These are phyloP conservation scores for Megalurothrips usitatus DNA, from an alignment of 2,888 invertebrate species.

Conservation along the genomic window DNA sequence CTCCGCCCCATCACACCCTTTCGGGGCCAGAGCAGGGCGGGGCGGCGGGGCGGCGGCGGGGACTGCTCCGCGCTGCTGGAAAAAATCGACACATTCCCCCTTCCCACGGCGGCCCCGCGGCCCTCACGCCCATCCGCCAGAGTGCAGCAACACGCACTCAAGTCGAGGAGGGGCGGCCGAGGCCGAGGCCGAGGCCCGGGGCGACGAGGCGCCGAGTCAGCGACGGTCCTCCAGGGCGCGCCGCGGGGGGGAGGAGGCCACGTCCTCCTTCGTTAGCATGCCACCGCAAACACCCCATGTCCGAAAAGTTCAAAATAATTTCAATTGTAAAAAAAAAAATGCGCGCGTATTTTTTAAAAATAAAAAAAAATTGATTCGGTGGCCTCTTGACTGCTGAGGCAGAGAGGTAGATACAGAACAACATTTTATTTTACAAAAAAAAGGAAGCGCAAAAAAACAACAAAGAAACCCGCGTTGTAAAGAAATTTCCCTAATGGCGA, in stretches of 20 bases:
- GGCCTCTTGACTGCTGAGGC: too few relatives aligned
- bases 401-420: too few relatives aligned
- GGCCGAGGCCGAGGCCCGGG: too few relatives aligned
- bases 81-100: constrained; percentile 10
- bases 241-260: neutral
- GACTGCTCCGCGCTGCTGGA: neutral
- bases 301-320: too few relatives aligned
- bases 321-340: too few relatives aligned
- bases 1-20: neutral
- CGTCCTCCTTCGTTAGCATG: neutral
- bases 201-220: neutral
- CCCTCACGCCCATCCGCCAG: neutral
- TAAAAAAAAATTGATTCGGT: too few relatives aligned
- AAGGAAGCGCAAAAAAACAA: too few relatives aligned
- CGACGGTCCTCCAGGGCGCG: neutral
- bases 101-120: neutral
- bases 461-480: too few relatives aligned
- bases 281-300: too few relatives aligned
- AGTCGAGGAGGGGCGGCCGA: constrained; percentile 7
- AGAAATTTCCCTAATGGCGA: too few relatives aligned
- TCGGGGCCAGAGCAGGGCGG: neutral
- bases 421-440: too few relatives aligned
- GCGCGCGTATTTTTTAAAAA: too few relatives aligned
- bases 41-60: neutral
- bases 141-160: constrained; percentile 13